Evolutionary conservation across 2,797 vertebrate genomes (phyloP).

Genomic region (Numenius phaeopus): DNA sequence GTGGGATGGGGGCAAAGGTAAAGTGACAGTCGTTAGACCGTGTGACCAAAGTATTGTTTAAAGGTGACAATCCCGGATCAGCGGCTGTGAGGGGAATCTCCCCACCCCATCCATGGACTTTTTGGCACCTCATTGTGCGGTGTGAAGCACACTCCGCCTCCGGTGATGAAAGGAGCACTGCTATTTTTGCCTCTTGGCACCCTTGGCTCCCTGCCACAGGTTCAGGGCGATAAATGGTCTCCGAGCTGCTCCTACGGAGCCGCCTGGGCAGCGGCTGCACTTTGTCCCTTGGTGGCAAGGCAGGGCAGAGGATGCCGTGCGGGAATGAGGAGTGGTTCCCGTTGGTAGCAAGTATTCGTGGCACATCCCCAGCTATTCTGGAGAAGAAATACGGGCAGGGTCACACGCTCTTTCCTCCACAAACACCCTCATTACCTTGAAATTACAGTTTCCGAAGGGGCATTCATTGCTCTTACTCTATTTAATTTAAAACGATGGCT

Average conservation of each 20-base stretch:
- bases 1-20: neutral
- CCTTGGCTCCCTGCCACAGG: neutral
- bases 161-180: neutral
- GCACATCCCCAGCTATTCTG: neutral
- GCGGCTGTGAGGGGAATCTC: neutral
- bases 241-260: neutral
- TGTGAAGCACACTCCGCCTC: neutral
- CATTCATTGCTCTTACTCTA: neutral
- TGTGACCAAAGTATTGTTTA: neutral
- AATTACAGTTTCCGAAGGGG: neutral
- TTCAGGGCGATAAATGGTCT: neutral
- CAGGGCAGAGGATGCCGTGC: rapidly evolving
- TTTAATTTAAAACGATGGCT: neutral
- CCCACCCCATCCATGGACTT: slow-evolving; percentile 29
- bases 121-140: slow-evolving; percentile 5
- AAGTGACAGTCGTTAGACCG: neutral
- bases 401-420: neutral
- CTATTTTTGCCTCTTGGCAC: slow-evolving; percentile 53
- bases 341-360: neutral
- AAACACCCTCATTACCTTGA: neutral
- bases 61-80: neutral
- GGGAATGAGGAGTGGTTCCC: neutral
- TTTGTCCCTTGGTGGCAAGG: neutral
- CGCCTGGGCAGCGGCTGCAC: rapidly evolving
- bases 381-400: neutral